Percentiles rank a stretch among this genome's conserved stretches.
Conservation (phyloP, 2,888 invertebrate species). For the Himalopsyche japonica region DNA sequence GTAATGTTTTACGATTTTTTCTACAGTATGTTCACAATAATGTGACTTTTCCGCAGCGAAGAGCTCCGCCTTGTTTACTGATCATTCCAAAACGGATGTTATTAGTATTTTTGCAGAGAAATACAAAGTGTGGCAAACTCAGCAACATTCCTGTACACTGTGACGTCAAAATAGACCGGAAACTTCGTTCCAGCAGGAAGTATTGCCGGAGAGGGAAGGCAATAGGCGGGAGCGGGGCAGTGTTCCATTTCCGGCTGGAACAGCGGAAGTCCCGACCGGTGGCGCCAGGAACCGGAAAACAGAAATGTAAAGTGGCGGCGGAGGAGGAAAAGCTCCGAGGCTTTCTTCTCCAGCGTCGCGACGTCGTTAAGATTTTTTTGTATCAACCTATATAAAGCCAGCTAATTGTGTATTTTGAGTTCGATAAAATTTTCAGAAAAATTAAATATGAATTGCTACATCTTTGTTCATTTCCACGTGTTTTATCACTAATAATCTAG, state of each 20-base stretch:
- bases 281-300: conserved; percentile 41
- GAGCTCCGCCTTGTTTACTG: background rate
- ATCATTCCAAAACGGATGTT: background rate
- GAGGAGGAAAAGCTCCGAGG: conserved; percentile 13
- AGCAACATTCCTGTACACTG: background rate
- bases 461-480: too few species aligned
- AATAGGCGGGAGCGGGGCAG: conserved; percentile 13
- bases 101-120: background rate
- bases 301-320: conserved; percentile 38
- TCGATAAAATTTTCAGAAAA: too few species aligned
- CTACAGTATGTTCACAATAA: too few species aligned
- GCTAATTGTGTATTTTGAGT: too few species aligned
- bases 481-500: too few species aligned
- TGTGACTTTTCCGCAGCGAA: background rate
- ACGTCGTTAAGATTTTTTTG: background rate
- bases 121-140: background rate
- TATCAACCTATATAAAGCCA: too few species aligned
- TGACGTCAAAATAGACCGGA: conserved; percentile 40
- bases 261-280: conserved; percentile 39
- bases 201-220: conserved; percentile 13
- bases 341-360: background rate
- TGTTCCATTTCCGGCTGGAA: conserved; percentile 38
- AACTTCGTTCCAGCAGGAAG: conserved; percentile 37
- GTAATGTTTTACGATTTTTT: too few species aligned
- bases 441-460: too few species aligned